Evolutionary conservation across 2,797 vertebrate genomes (phyloP).

Genomic region (Limosa lapponica): DNA sequence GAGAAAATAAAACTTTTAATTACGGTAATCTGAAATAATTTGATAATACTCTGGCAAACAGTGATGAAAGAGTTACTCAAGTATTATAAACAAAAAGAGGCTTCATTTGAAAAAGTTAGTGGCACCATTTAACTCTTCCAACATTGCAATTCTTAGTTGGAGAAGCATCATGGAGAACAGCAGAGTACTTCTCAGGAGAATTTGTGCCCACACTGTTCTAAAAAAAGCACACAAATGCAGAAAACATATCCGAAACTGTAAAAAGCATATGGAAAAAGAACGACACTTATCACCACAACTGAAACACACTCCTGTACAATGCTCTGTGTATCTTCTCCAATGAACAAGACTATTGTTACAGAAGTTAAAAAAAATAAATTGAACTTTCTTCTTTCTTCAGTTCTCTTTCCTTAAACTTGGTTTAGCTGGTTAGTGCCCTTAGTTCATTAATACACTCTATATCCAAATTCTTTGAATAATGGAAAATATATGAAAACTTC

Average conservation of each 20-base stretch:
- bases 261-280: neutral
- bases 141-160: neutral
- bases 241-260: neutral
- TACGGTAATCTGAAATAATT: neutral
- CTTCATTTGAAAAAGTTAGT: neutral
- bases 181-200: neutral
- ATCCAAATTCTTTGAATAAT: neutral
- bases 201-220: neutral
- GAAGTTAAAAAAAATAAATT: neutral
- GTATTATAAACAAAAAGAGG: neutral
- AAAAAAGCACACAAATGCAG: neutral
- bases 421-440: neutral
- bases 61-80: neutral
- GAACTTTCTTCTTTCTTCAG: neutral
- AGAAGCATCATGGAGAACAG: neutral
- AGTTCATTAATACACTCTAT: neutral
- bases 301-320: neutral
- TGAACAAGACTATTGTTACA: neutral
- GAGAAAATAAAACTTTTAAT: neutral
- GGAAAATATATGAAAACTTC: neutral
- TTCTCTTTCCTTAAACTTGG: neutral
- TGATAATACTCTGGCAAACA: neutral
- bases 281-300: neutral
- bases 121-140: neutral
- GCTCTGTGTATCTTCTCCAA: neutral